A percentile compares a stretch with the other conserved stretches of the same genome.
These are phyloP conservation scores for Radopholus similis DNA, from an alignment of 1,140 invertebrate species.

Conservation along the genomic window DNA sequence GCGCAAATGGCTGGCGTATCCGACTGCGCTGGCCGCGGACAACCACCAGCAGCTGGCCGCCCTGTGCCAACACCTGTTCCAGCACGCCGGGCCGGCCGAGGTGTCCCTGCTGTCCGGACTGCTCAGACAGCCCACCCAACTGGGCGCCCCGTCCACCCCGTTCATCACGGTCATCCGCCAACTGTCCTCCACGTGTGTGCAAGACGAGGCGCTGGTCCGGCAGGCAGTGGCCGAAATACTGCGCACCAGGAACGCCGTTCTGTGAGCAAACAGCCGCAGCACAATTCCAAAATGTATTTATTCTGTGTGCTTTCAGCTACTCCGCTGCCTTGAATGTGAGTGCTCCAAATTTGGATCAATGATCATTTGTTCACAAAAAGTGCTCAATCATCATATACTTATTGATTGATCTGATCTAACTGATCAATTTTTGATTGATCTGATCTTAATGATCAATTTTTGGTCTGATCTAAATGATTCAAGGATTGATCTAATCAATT, in stretches of 20 bases:
- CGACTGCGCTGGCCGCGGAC: conserved; percentile 46
- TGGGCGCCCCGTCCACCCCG: conserved; percentile 2
- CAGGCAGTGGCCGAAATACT: conserved; percentile 47
- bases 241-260: conserved; percentile 48
- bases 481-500: too few relatives aligned
- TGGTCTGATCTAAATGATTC: too few relatives aligned
- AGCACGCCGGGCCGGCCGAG: conserved; percentile 43
- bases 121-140: conserved; percentile 44
- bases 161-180: conserved; percentile 41
- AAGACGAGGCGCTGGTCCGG: conserved; percentile 47
- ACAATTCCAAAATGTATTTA: too few relatives aligned
- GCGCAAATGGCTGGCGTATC: conserved; percentile 43
- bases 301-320: too few relatives aligned
- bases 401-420: too few relatives aligned
- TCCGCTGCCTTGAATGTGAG: conserved; percentile 46
- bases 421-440: background rate
- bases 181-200: conserved; percentile 52
- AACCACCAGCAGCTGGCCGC: conserved; percentile 58
- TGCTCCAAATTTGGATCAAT: background rate
- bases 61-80: conserved; percentile 55
- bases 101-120: conserved; percentile 41
- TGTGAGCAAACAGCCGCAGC: too few relatives aligned
- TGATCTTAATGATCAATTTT: background rate
- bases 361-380: background rate
- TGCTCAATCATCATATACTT: background rate